Percentiles rank a stretch among this genome's conserved stretches.
These are phyloP conservation scores for Globodera ellingtonae DNA, from an alignment of 1,140 invertebrate species.

Conservation along the genomic window DNA sequence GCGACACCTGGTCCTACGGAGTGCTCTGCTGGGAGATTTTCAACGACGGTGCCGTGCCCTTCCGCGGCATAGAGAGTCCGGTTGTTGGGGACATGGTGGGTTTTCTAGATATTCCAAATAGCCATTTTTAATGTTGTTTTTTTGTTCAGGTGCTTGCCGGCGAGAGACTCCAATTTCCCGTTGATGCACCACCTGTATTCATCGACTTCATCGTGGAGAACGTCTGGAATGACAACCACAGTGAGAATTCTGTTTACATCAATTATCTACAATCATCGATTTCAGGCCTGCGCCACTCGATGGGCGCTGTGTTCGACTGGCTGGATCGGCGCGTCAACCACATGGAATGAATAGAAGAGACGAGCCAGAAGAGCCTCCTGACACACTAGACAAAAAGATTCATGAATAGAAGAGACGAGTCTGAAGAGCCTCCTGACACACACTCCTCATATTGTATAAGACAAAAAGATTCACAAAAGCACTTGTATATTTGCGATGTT, in stretches of 20 bases:
- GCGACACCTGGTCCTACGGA: slow-evolving; percentile 38
- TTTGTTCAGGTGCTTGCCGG: neutral
- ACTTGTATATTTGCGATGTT: too few species aligned
- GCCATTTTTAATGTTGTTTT: neutral
- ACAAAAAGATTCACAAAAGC: too few species aligned
- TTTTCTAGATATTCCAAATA: neutral
- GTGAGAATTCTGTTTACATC: too few species aligned
- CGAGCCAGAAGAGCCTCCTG: too few species aligned
- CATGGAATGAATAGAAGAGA: too few species aligned
- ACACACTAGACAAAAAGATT: too few species aligned
- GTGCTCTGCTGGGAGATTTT: slow-evolving; percentile 37
- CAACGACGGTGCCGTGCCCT: slow-evolving; percentile 33
- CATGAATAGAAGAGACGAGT: too few species aligned
- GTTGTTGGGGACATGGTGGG: slow-evolving; percentile 26
- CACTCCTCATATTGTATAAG: too few species aligned
- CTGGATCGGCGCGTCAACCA: neutral
- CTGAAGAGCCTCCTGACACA: too few species aligned
- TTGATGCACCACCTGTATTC: neutral
- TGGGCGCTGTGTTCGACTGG: neutral
- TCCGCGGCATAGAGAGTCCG: slow-evolving; percentile 27
- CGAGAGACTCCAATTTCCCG: slow-evolving; percentile 1
- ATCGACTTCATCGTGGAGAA: neutral
- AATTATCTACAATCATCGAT: too few species aligned
- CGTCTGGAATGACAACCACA: neutral
- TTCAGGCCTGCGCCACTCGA: neutral